Evolutionary conservation across 2,113 vertebrate species (phyloP).

Genomic region (Picathartes gymnocephalus): DNA sequence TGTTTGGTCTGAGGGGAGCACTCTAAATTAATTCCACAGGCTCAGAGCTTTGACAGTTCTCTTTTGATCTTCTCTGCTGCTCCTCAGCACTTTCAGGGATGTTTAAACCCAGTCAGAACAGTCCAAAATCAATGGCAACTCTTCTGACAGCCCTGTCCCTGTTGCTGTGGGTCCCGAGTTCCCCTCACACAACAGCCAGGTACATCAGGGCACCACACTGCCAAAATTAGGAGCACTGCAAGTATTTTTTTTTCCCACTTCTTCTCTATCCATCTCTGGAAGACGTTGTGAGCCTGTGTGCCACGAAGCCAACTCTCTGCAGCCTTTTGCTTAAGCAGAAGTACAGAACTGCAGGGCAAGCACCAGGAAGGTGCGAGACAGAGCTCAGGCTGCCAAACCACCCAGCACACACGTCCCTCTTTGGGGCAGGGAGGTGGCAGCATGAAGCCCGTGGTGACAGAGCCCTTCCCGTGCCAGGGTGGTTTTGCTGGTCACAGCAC

Average conservation of each 20-base stretch:
- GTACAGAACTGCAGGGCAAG: not conserved
- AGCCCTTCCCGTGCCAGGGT: not conserved
- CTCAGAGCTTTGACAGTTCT: not conserved
- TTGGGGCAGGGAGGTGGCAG: not conserved
- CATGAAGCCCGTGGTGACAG: fast-evolving
- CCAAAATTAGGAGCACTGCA: not conserved
- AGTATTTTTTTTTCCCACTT: not conserved
- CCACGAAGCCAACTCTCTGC: not conserved
- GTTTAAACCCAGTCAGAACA: not conserved
- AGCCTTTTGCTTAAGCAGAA: not conserved
- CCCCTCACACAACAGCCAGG: not conserved
- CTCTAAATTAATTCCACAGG: constrained; percentile 27
- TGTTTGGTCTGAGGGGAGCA: not conserved
- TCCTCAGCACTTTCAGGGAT: not conserved
- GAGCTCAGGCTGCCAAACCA: not conserved
- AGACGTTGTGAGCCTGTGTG: not conserved
- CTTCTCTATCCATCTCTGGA: not conserved
- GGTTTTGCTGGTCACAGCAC: not conserved
- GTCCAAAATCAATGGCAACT: not conserved
- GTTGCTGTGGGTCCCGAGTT: not conserved
- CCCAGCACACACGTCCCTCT: fast-evolving
- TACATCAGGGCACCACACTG: not conserved
- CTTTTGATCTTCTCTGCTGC: constrained; percentile 27
- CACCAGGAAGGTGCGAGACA: fast-evolving
- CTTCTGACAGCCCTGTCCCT: not conserved